Conservation (phyloP, 2,113 vertebrate species). For the Opisthocomus hoazin region DNA sequence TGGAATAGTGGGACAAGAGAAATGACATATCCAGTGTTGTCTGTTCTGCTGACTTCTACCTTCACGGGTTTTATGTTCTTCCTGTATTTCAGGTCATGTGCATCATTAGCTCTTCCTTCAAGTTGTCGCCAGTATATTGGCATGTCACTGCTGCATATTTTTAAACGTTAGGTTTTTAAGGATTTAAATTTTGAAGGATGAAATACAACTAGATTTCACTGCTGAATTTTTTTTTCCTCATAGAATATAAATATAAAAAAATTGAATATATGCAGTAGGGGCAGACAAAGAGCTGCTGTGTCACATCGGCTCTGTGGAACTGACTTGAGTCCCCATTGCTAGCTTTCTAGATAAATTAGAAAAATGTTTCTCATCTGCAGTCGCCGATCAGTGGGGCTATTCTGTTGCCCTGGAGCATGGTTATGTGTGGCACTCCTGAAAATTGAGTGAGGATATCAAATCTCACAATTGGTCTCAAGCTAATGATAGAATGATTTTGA, state of each 20-base stretch:
- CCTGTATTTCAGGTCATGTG: accelerated
- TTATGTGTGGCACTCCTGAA: not conserved
- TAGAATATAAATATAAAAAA: not conserved
- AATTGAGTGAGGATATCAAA: too few relatives aligned
- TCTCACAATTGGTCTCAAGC: too few relatives aligned
- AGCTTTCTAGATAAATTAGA: not conserved
- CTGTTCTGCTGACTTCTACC: not conserved
- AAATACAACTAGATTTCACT: not conserved
- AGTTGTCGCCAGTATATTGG: not conserved
- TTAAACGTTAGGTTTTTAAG: not conserved
- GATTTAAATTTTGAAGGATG: not conserved
- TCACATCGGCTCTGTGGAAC: not conserved
- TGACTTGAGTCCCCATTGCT: not conserved
- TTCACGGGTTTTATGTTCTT: not conserved
- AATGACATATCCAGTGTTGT: not conserved
- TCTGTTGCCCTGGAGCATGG: not conserved
- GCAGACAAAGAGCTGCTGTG: not conserved
- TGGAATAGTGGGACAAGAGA: not conserved
- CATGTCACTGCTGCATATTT: not conserved
- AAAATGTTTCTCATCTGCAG: not conserved
- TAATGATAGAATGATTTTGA: not conserved
- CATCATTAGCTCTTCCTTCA: not conserved
- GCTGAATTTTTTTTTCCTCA: not conserved
- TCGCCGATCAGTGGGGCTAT: not conserved
- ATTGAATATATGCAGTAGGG: not conserved